These are phyloP conservation scores for Porites australiensis DNA, from an alignment of 64 coral and sea anemone genomes.

Conservation along the genomic window DNA sequence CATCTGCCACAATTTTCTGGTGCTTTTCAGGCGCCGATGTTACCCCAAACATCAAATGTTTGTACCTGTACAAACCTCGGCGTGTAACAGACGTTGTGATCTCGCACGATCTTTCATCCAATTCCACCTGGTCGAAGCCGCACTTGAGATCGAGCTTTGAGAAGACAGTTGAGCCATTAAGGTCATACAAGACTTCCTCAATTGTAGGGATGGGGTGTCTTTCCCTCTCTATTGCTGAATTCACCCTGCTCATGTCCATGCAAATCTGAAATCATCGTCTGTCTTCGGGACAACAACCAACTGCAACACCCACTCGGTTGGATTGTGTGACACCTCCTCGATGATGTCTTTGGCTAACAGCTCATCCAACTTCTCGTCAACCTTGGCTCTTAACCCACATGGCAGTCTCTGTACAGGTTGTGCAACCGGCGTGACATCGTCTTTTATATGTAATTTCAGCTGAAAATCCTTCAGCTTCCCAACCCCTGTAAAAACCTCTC, in stretches of 20 bases:
- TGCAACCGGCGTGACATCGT: constrained; percentile 56
- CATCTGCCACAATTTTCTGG: constrained; percentile 4
- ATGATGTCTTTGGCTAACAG: constrained; percentile 66
- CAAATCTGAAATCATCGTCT: too few species aligned
- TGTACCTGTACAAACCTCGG: too few species aligned
- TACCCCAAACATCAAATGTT: too few species aligned
- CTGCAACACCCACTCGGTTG: too few species aligned
- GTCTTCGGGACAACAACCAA: not conserved
- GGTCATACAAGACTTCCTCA: constrained; percentile 2
- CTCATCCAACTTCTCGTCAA: constrained; percentile 78
- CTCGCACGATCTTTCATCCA: too few species aligned
- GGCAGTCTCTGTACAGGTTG: constrained; percentile 65
- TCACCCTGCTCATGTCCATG: not conserved
- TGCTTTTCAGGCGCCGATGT: too few species aligned
- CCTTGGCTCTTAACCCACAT: constrained; percentile 71
- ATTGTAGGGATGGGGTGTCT: constrained; percentile 13
- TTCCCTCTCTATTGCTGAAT: too few species aligned
- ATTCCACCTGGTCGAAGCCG: too few species aligned
- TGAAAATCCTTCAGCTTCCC: too few species aligned
- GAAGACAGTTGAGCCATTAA: constrained; percentile 1
- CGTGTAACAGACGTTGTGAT: too few species aligned
- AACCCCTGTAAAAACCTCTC: too few species aligned
- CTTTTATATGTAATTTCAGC: too few species aligned
- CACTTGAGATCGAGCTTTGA: not conserved
- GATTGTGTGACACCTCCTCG: constrained; percentile 46